Percentiles rank a stretch among this genome's conserved stretches.
These are phyloP conservation scores for Bathynomus jamesi DNA, from an alignment of 1,140 invertebrate species.

Conservation along the genomic window DNA sequence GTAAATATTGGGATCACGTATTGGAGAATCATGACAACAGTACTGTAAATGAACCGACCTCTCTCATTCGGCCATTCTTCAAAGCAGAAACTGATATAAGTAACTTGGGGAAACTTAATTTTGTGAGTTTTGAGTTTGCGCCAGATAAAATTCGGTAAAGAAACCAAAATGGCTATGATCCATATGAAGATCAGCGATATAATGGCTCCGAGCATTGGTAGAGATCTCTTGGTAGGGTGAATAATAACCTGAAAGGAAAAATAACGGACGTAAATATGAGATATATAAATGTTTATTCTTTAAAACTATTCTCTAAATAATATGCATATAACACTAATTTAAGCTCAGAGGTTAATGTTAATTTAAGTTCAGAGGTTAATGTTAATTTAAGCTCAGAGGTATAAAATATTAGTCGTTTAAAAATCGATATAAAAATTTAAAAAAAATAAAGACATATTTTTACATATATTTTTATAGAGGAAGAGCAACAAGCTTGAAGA, in stretches of 20 bases:
- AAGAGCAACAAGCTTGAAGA: no score
- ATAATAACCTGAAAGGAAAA: constrained; percentile 7
- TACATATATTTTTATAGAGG: no score
- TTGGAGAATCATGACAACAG: neutral
- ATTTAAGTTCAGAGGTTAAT: no score
- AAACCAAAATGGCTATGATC: neutral
- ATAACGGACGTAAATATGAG: neutral
- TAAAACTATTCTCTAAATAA: neutral
- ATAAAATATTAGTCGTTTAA: no score
- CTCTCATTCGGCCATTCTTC: neutral
- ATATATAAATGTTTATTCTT: neutral
- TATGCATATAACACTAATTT: no score
- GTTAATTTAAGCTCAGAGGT: no score
- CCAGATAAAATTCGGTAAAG: neutral
- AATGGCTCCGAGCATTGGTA: constrained; percentile 55
- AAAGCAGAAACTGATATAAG: neutral
- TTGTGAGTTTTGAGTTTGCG: neutral
- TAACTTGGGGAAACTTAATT: neutral
- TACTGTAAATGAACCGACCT: neutral
- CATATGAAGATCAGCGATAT: constrained; percentile 68
- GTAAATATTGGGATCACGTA: neutral
- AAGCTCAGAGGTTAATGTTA: no score
- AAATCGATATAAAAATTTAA: no score
- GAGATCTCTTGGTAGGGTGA: constrained; percentile 6
- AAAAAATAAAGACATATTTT: no score